Base-by-base conservation (phyloP, 2,888 invertebrate species). In the Hydriomena furcata region DNA sequence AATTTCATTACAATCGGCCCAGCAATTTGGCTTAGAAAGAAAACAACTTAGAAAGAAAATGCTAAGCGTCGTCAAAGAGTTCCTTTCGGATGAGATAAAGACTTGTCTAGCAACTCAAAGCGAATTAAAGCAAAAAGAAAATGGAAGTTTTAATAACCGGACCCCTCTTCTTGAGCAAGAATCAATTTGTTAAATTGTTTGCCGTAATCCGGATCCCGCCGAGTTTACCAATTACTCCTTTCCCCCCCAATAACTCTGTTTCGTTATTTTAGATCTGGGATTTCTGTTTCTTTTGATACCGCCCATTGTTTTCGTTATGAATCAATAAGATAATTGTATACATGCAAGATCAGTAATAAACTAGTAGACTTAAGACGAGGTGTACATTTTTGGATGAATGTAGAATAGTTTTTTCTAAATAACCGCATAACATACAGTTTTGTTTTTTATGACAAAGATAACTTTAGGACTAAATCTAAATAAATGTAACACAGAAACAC, bases 101-200 rank as follows among this genome's bases (percentile, higher is more conserved):
- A 13, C 13, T 13, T 21, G 5, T 17, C 21, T 41, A 12, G 24
- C 35, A 28, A 25, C 25, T 25, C 30, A 23, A 12, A 7, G 10
- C 45, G 42, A 48, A 49, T 52, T 50, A 49, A n/a, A n/a, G n/a
- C 52, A 50, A 52, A 44, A 44, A 48, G n/a, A n/a, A 50, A 52
- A 55, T 43, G 52, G 56, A 61, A 56, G 56, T 58, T 61, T 58
- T 61, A 58, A 60, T 61, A 58, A 56, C 51, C 40, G 31, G 45
- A 52, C 38, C 47, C n/a, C 40, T 52, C 49, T 36, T 49, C 46
- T 47, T 52, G 48, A 45, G 41, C 38, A 37, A 41, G 25, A 61
- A 56, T 58, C 55, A 60, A 58, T 55, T 55, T 50, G 48, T 47
- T 54, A 55, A 60, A 58, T 58, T 60, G 53, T 54, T 58, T 54